Evolutionary conservation across 2,113 vertebrate genomes (phyloP).

Genomic region (Carettochelys insculpta): DNA sequence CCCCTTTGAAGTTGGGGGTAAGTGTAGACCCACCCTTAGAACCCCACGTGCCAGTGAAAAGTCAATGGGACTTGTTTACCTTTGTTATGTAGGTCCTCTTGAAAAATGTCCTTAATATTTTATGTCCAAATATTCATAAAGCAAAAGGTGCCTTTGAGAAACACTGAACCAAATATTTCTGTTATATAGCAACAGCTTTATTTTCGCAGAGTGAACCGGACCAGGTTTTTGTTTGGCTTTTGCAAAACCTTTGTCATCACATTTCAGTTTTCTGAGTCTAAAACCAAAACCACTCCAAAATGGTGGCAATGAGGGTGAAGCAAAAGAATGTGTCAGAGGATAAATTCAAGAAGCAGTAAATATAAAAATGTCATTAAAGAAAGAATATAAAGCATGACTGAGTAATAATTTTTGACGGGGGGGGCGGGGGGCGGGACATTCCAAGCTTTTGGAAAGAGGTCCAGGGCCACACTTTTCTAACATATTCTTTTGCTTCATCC

Average conservation of each 20-base stretch:
- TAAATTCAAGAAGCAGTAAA: constrained; percentile 9
- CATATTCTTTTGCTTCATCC: no score
- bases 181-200: background rate
- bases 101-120: constrained; percentile 25
- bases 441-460: no score
- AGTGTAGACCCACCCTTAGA: no score
- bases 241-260: background rate
- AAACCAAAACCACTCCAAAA: background rate
- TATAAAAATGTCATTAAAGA: constrained; percentile 12
- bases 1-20: no score
- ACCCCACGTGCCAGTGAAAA: background rate
- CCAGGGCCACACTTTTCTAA: no score
- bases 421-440: no score
- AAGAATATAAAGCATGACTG: background rate
- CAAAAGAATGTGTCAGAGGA: background rate
- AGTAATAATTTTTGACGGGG: no score
- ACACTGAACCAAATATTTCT: background rate
- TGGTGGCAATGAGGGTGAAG: background rate
- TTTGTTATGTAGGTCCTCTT: constrained; percentile 23
- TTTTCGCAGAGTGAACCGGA: background rate
- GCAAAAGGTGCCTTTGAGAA: constrained; percentile 28
- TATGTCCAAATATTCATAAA: constrained; percentile 18
- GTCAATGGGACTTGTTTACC: background rate
- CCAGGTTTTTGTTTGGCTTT: background rate
- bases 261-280: background rate